Conservation (phyloP, 2,888 invertebrate species). For the Apoda limacodes region DNA sequence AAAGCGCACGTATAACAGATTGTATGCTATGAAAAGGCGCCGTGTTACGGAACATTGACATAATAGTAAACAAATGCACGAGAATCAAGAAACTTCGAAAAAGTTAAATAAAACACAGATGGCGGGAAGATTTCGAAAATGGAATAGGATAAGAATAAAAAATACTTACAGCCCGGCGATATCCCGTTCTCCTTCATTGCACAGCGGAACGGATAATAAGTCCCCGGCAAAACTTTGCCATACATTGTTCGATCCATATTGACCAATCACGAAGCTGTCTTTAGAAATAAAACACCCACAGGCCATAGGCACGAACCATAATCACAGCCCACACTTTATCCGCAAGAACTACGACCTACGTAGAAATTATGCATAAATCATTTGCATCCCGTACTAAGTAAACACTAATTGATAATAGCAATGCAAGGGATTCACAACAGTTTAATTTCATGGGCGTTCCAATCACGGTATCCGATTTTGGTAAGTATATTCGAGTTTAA, state of each 20-base stretch:
- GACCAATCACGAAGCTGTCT: slow-evolving; percentile 49
- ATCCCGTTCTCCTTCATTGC: slow-evolving; percentile 84
- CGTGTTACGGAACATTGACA: slow-evolving; percentile 19
- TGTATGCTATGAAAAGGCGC: slow-evolving; percentile 28
- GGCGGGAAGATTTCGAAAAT: slow-evolving; percentile 15
- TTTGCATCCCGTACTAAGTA: slow-evolving; percentile 26
- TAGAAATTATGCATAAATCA: slow-evolving; percentile 37
- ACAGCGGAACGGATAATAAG: slow-evolving; percentile 88
- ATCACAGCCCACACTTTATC: slow-evolving; percentile 52
- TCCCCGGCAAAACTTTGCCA: slow-evolving; percentile 86
- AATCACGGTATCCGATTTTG: no score
- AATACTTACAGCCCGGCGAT: slow-evolving; percentile 87
- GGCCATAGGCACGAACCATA: slow-evolving; percentile 54
- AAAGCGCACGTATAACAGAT: slow-evolving; percentile 26
- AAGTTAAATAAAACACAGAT: slow-evolving; percentile 11
- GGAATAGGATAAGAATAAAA: slow-evolving; percentile 26
- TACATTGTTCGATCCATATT: slow-evolving; percentile 92
- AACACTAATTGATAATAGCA: slow-evolving; percentile 17
- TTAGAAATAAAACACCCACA: slow-evolving; percentile 58
- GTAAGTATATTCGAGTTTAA: no score
- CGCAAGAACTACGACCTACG: slow-evolving; percentile 37
- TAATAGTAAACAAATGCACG: slow-evolving; percentile 26
- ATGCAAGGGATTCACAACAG: no score
- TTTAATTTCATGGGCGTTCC: no score
- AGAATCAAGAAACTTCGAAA: slow-evolving; percentile 4